These are phyloP conservation scores for Macroramphosus scolopax DNA, from an alignment of 2,797 vertebrate species.

Conservation along the genomic window DNA sequence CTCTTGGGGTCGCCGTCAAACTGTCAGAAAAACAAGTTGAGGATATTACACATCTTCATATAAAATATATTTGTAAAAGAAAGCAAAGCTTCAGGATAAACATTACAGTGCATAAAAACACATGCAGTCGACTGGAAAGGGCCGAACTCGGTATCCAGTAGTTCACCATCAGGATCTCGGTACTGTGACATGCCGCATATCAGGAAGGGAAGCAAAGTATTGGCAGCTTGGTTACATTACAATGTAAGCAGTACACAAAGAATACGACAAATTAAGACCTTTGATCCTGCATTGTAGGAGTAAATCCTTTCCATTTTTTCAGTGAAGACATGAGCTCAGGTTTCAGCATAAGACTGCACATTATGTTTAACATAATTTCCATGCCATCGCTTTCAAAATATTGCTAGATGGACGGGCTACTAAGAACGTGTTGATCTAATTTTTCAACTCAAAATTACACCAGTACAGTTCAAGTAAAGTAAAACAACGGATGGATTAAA, in stretches of 20 bases:
- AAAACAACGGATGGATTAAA: slow-evolving; percentile 35
- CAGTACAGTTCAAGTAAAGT: slow-evolving; percentile 34
- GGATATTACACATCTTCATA: slow-evolving; percentile 47
- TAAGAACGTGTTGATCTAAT: slow-evolving; percentile 3
- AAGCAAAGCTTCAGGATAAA: slow-evolving; percentile 46
- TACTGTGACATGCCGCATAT: slow-evolving; percentile 47
- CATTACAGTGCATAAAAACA: slow-evolving; percentile 54
- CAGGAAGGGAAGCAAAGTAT: slow-evolving; percentile 27
- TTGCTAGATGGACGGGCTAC: slow-evolving; percentile 57
- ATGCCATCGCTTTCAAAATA: slow-evolving; percentile 58
- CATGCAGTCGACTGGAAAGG: slow-evolving; percentile 64
- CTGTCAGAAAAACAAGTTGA: slow-evolving; percentile 15
- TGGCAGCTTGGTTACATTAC: slow-evolving; percentile 43
- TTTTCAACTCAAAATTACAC: slow-evolving; percentile 26
- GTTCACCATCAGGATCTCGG: slow-evolving; percentile 19
- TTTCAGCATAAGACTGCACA: slow-evolving; percentile 40
- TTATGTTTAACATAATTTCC: slow-evolving; percentile 37
- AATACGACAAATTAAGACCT: slow-evolving; percentile 35
- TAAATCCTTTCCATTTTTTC: slow-evolving; percentile 22
- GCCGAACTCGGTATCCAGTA: slow-evolving; percentile 5
- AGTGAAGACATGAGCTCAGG: slow-evolving; percentile 28
- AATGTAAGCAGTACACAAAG: slow-evolving; percentile 45
- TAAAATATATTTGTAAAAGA: slow-evolving; percentile 54
- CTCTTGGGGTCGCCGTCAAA: slow-evolving; percentile 19
- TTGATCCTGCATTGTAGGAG: slow-evolving; percentile 29